Evolutionary conservation across 2,797 vertebrate genomes (phyloP), one percentile per base, ranked within the genome.

Genomic region (Cirrhinus molitorella): DNA sequence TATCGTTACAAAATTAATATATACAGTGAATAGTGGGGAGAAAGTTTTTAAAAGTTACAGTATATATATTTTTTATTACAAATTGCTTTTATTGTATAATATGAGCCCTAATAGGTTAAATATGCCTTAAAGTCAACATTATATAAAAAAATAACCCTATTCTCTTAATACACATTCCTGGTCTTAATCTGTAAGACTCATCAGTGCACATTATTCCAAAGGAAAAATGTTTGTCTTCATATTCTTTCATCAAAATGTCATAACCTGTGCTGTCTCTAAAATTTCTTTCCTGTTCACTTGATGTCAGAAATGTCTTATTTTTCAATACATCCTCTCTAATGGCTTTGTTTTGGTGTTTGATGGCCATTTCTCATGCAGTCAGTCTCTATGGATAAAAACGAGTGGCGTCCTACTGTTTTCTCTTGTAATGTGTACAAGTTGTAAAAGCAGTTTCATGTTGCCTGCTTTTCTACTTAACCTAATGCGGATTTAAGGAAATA

Each of bases 221-320:
- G 55, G 9, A 57, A 57, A 53, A 23, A 74, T 23, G 21, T 57
- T 75, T 75, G 21, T 40, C 53, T 75, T 40, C 34, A 75, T 75
- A 45, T 61, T 76, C 55, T 76, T 76, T 76, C 73, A 76, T 28
- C 74, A 76, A 76, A 76, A 61, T 76, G 31, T 25, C 74, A 73
- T 73, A 61, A 57, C n/a, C 0, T 45, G 37, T 14, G 25, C 55
- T 61, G 37, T 34, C 23, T 61, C 17, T 34, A 40, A 59, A 76
- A 45, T 25, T 0, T 45, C 23, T 81, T 72, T 61, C 25, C 53
- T 81, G 4, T 76, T 19, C 8, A 45, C 37, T 59, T 57, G 53
- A 57, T 71, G 25, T 43, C 40, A 55, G 53, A 71, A 45, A 71
- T 43, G n/a, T 25, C 53, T 80, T 55, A 31, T 21, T 80, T 67